Conservation (phyloP, 2,888 invertebrate species). For the Leucophenga montana region DNA sequence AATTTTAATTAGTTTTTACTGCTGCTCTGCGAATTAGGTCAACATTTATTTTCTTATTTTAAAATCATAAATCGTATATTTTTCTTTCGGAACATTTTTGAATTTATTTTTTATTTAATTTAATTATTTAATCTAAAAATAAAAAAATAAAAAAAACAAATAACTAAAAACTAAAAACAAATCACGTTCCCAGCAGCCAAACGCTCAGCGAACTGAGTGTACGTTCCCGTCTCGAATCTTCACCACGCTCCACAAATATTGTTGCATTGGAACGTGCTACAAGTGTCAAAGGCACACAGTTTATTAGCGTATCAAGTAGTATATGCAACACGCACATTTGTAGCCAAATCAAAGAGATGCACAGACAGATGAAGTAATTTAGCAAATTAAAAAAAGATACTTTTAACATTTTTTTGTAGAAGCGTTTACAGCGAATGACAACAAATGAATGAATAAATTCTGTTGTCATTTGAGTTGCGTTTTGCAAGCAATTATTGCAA, state of each 20-base stretch:
- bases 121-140: constrained; percentile 37
- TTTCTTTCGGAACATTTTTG: background rate
- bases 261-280: constrained; percentile 30
- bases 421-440: background rate
- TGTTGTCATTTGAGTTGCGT: too few relatives aligned
- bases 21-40: background rate
- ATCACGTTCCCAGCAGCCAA: constrained; percentile 46
- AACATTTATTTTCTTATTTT: constrained; percentile 23
- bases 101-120: constrained; percentile 14
- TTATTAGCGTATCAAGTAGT: constrained; percentile 34
- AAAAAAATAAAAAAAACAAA: constrained; percentile 30
- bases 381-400: constrained; percentile 8
- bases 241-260: constrained; percentile 22
- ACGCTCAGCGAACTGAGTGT: constrained; percentile 50
- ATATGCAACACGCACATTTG: constrained; percentile 40
- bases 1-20: constrained; percentile 53
- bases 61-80: background rate
- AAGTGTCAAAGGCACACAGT: constrained; percentile 40
- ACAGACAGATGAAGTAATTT: constrained; percentile 26
- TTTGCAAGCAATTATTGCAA: background rate
- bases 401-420: background rate
- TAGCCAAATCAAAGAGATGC: constrained; percentile 36
- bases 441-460: background rate
- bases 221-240: constrained; percentile 33
- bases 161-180: constrained; percentile 25